These are phyloP conservation scores for Blastobasis lacticolella DNA, from an alignment of 2,888 invertebrate genomes.

Conservation along the genomic window DNA sequence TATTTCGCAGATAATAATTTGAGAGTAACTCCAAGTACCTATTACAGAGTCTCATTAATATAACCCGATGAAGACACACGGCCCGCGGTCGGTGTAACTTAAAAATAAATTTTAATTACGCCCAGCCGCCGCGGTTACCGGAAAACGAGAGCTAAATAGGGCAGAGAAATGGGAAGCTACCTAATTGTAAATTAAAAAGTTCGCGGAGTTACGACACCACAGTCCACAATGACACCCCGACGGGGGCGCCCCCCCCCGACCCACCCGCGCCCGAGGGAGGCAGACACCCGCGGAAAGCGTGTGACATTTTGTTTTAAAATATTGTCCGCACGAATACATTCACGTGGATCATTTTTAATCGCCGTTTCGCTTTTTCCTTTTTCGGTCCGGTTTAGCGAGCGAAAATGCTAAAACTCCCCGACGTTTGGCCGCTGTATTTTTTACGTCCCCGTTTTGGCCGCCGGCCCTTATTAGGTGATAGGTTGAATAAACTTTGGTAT, in stretches of 20 bases:
- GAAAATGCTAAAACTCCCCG: constrained; percentile 11
- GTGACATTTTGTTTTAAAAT: constrained; percentile 75
- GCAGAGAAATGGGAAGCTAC: constrained; percentile 74
- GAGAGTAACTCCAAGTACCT: neutral
- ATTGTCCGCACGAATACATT: constrained; percentile 72
- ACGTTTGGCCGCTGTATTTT: neutral
- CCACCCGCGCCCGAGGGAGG: constrained; percentile 22
- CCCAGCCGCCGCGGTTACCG: constrained; percentile 56
- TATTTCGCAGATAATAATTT: neutral
- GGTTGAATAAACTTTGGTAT: neutral
- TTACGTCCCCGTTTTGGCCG: neutral
- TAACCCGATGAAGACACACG: neutral
- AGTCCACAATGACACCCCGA: constrained; percentile 71
- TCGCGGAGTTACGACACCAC: constrained; percentile 74
- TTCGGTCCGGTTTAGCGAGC: constrained; percentile 23
- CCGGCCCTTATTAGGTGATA: neutral
- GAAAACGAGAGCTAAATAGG: constrained; percentile 73
- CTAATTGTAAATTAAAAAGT: constrained; percentile 76
- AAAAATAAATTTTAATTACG: constrained; percentile 72
- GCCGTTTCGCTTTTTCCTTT: constrained; percentile 51
- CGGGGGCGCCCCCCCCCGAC: constrained; percentile 28
- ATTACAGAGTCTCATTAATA: neutral
- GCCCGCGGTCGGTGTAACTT: constrained; percentile 25
- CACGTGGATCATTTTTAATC: constrained; percentile 70
- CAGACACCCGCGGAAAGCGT: constrained; percentile 68